Evolutionary conservation across 2,113 vertebrate species (phyloP), one percentile per base, ranked within the genome.

Genomic region (Oreamnos americanus): DNA sequence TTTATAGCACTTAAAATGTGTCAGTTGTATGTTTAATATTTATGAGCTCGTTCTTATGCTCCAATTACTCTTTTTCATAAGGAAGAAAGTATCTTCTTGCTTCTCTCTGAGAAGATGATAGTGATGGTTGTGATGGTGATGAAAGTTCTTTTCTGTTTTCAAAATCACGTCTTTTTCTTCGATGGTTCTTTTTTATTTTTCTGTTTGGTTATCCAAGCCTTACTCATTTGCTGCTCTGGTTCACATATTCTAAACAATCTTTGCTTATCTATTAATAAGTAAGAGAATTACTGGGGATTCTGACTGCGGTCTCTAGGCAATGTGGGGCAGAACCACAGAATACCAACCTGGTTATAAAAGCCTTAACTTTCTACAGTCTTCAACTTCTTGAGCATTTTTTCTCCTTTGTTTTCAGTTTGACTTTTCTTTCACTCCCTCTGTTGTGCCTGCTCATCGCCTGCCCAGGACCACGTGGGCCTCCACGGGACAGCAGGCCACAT

Each of bases 401-500:
- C 25, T 53, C 7, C 7, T 78, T 79, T 57, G 9, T 67, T 95
- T 92, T 49, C 30, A 49, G 39, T 85, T 19, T 79, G 51, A 36
- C 28, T 64, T 53, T 90, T 43, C 26, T 36, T 26, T 39, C 6
- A 30, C 2, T 87, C 43, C 26, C 5, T 90, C 36, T 64, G 17
- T 1, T 10, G 4, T 53, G 19, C 16, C 71, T 64, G 47, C 3
- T 88, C n/a, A 17, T 11, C 60, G 13, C 11, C 47, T 58, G 17
- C 26, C 74, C 26, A 89, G 58, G 51, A 53, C 21, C 28, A 47
- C 0, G 0, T 1, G 0, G n/a, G 13, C 12, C 30, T 82, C 51
- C 4, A 2, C 0, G 0, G 21, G n/a, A 12, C 47, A 3, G 5
- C 17, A 2, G 28, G 23, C 33, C 1, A 11, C 13, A 17, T 12